phyloP scores from a whole-genome alignment of 2,797 vertebrate species.

The Sorex maritimensis region DNA sequence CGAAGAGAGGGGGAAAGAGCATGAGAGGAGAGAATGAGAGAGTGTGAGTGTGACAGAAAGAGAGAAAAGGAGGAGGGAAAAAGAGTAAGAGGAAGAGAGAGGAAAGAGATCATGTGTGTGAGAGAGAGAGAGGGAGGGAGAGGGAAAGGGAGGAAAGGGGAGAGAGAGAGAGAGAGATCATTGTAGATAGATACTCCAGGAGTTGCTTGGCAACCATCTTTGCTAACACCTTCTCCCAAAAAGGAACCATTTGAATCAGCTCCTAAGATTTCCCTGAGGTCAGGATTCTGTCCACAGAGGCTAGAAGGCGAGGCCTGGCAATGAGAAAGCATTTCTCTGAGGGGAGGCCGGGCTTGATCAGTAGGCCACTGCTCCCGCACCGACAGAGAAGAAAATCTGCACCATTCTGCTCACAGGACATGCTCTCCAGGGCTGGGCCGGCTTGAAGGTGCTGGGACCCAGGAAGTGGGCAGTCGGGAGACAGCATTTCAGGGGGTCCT shows the following conservation, averaged over 20 bases:
- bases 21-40: constrained; percentile 19
- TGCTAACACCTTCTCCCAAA: constrained; percentile 86
- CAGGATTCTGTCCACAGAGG: constrained; percentile 74
- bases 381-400: background rate
- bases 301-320: constrained; percentile 8
- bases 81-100: too few species aligned
- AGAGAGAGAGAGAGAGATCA: constrained; percentile 69
- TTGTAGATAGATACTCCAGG: constrained; percentile 84
- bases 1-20: constrained; percentile 61
- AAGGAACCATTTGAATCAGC: constrained; percentile 83
- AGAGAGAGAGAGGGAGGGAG: too few species aligned
- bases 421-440: background rate
- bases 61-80: too few species aligned
- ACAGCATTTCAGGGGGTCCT: background rate
- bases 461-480: background rate
- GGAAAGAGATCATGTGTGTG: too few species aligned
- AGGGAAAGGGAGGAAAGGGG: too few species aligned
- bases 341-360: background rate
- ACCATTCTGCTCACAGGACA: constrained; percentile 11
- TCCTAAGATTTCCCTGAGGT: constrained; percentile 77
- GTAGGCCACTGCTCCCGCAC: background rate
- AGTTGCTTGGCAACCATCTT: constrained; percentile 87
- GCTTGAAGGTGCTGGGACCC: background rate
- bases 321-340: constrained; percentile 33
- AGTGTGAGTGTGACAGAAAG: too few species aligned